phyloP scores from a whole-genome alignment of 2,888 invertebrate genomes.

The Euproctis similis region DNA sequence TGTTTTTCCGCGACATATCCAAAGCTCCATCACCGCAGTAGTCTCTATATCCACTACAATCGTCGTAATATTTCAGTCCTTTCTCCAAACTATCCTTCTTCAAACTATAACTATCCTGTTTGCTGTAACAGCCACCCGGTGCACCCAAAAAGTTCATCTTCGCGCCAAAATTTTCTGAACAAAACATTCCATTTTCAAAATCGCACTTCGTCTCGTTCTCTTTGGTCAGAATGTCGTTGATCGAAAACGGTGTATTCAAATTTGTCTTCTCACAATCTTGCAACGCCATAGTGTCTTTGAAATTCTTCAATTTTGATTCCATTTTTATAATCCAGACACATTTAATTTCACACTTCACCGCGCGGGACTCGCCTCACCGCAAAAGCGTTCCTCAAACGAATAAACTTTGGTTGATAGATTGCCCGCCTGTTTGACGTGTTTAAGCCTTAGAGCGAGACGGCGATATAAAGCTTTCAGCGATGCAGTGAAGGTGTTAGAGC shows the following conservation, averaged over 20 bases:
- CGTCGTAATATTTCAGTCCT: constrained; percentile 60
- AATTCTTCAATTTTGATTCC: constrained; percentile 62
- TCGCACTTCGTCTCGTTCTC: constrained; percentile 65
- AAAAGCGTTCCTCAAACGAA: constrained; percentile 72
- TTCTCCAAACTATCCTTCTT: constrained; percentile 59
- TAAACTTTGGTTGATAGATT: constrained; percentile 70
- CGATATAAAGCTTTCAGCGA: constrained; percentile 11
- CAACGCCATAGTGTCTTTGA: constrained; percentile 45
- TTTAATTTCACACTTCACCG: constrained; percentile 41
- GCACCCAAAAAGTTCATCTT: constrained; percentile 46
- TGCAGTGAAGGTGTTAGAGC: constrained; percentile 20
- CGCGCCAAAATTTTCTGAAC: constrained; percentile 45
- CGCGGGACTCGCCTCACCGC: constrained; percentile 60
- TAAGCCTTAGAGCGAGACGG: constrained; percentile 63
- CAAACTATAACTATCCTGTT: constrained; percentile 37
- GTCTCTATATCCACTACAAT: constrained; percentile 52
- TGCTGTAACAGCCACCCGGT: constrained; percentile 33
- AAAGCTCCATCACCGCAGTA: constrained; percentile 60
- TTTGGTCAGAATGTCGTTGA: constrained; percentile 82
- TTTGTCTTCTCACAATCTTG: constrained; percentile 63
- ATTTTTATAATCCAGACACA: constrained; percentile 45
- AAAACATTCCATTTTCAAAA: constrained; percentile 60
- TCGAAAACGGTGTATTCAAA: constrained; percentile 81
- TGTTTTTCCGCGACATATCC: constrained; percentile 69
- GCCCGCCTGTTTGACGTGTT: constrained; percentile 63